Conservation (phyloP, 2,888 invertebrate genomes). For the Troides helena region DNA sequence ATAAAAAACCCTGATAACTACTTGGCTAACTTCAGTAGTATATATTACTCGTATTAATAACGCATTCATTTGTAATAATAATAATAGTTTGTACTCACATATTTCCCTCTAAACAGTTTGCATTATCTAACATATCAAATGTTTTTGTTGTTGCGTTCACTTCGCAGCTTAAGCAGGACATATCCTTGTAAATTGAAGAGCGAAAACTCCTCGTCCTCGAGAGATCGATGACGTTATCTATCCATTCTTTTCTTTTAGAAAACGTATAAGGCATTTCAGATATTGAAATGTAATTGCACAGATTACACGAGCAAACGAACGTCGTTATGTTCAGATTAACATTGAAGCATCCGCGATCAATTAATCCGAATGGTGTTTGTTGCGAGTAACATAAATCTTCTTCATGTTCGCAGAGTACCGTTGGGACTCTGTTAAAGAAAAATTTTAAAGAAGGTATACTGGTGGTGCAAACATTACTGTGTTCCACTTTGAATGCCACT, state of each 20-base stretch:
- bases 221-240: constrained; percentile 60
- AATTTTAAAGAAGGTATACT: background rate
- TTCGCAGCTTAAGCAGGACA: constrained; percentile 65
- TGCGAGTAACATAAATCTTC: constrained; percentile 61
- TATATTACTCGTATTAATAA: background rate
- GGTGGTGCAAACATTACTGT: no score
- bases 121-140: constrained; percentile 43
- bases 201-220: constrained; percentile 54
- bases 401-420: constrained; percentile 48
- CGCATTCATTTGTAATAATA: background rate
- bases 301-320: constrained; percentile 66
- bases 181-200: constrained; percentile 56
- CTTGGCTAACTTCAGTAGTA: background rate
- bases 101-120: constrained; percentile 60
- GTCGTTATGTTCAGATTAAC: constrained; percentile 53
- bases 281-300: constrained; percentile 64
- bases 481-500: no score
- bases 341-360: constrained; percentile 65
- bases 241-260: constrained; percentile 55
- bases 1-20: background rate
- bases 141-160: constrained; percentile 48
- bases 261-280: constrained; percentile 63
- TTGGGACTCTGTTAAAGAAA: constrained; percentile 47
- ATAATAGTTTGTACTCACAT: constrained; percentile 47
- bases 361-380: constrained; percentile 67